phyloP scores from a whole-genome alignment of 2,888 invertebrate genomes.

The Metacarcinus magister region DNA sequence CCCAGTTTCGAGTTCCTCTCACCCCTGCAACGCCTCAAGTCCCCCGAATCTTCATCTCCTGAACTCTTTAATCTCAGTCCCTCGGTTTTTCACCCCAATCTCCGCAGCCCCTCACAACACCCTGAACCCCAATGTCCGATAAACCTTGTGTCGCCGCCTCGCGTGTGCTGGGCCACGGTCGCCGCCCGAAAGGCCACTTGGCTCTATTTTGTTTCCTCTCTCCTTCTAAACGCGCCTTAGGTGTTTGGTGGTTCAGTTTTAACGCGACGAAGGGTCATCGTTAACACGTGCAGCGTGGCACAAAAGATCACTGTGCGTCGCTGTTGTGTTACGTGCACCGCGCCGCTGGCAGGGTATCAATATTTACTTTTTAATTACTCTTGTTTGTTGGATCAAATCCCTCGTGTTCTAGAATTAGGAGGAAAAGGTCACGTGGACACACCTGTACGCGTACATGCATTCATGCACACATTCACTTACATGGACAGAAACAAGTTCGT shows the following conservation, averaged over 20 bases:
- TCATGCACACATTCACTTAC: neutral
- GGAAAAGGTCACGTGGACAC: neutral
- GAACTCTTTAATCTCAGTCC: neutral
- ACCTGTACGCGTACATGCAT: neutral
- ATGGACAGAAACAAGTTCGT: neutral
- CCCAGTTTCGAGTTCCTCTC: neutral
- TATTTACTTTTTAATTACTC: neutral
- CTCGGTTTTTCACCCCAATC: neutral
- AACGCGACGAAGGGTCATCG: neutral
- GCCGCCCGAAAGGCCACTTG: neutral
- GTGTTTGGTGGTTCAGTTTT: neutral
- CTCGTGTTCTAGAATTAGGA: neutral
- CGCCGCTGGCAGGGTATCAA: constrained; percentile 26
- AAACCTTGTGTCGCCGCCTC: constrained; percentile 26
- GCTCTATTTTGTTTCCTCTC: neutral
- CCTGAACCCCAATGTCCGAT: neutral
- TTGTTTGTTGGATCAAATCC: constrained; percentile 19
- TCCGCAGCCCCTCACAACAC: neutral
- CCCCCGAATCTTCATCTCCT: neutral
- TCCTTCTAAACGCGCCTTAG: neutral
- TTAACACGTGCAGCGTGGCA: neutral
- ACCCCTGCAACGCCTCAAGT: neutral
- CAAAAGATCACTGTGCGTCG: neutral
- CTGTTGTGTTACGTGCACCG: neutral
- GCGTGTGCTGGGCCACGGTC: neutral